Conservation (phyloP, 2,113 vertebrate species). For the Paraplagusia blochii region DNA sequence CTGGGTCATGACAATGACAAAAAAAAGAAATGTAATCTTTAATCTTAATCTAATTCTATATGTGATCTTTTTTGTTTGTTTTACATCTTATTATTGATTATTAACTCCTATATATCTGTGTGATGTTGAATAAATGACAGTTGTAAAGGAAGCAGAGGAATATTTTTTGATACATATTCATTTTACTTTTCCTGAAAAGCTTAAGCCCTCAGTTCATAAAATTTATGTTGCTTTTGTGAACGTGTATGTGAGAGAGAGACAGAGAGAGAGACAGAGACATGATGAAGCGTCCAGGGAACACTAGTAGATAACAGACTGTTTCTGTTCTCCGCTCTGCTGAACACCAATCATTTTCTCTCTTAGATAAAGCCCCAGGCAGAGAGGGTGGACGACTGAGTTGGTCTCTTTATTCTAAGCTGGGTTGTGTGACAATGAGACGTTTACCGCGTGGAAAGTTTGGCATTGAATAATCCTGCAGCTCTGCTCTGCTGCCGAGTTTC, state of each 20-base stretch:
- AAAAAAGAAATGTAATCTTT: too few species aligned
- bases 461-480: slow-evolving; percentile 30
- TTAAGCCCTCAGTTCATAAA: too few species aligned
- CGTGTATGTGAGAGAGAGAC: slow-evolving; percentile 13
- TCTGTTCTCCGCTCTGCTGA: slow-evolving; percentile 64
- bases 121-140: too few species aligned
- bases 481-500: slow-evolving; percentile 52
- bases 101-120: too few species aligned
- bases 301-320: slow-evolving; percentile 62
- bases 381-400: slow-evolving; percentile 40
- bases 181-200: neutral
- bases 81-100: too few species aligned
- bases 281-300: slow-evolving; percentile 47
- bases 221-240: slow-evolving; percentile 1
- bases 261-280: slow-evolving; percentile 16
- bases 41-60: too few species aligned
- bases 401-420: slow-evolving; percentile 11
- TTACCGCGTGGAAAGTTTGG: slow-evolving; percentile 29
- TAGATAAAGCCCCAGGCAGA: slow-evolving; percentile 59
- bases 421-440: slow-evolving; percentile 37
- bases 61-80: too few species aligned
- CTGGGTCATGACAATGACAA: too few species aligned
- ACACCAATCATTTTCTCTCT: slow-evolving; percentile 64
- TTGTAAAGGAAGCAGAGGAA: too few species aligned
- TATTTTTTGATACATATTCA: neutral